Conservation (phyloP, 2,113 vertebrate species). For the Tachysurus fulvidraco region DNA sequence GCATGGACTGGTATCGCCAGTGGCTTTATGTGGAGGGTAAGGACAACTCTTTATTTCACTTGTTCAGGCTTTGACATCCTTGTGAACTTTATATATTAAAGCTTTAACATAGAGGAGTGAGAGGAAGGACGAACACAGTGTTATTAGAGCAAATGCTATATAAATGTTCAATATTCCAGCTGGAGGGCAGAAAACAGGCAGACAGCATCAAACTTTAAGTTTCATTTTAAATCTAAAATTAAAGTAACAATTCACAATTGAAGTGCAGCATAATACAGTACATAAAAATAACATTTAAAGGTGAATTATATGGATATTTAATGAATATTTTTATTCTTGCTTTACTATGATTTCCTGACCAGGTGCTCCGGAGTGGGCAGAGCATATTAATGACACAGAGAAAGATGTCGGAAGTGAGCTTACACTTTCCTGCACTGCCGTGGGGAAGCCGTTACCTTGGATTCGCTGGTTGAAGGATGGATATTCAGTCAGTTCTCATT, state of each 20-base stretch:
- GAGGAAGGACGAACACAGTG: background rate
- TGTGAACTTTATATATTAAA: background rate
- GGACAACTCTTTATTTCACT: background rate
- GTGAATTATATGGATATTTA: background rate
- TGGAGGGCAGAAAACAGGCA: too few species aligned
- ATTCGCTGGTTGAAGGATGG: constrained; percentile 96
- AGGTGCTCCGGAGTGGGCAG: constrained; percentile 96
- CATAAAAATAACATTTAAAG: background rate
- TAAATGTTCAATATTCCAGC: background rate
- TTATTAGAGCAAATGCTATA: background rate
- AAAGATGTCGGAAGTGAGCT: constrained; percentile 92
- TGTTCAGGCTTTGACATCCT: background rate
- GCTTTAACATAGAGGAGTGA: background rate
- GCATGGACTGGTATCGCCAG: constrained; percentile 90
- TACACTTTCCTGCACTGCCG: constrained; percentile 89
- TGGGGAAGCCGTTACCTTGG: constrained; percentile 87
- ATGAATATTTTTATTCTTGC: background rate
- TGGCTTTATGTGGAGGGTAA: constrained; percentile 91
- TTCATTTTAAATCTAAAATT: too few species aligned
- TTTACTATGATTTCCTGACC: constrained; percentile 18
- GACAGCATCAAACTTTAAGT: too few species aligned
- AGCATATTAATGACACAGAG: constrained; percentile 95
- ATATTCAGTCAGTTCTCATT: constrained; percentile 75
- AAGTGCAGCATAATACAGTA: background rate
- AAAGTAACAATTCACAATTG: too few species aligned